Evolutionary conservation across 2,797 vertebrate genomes (phyloP).

Genomic region (Falco columbarius): DNA sequence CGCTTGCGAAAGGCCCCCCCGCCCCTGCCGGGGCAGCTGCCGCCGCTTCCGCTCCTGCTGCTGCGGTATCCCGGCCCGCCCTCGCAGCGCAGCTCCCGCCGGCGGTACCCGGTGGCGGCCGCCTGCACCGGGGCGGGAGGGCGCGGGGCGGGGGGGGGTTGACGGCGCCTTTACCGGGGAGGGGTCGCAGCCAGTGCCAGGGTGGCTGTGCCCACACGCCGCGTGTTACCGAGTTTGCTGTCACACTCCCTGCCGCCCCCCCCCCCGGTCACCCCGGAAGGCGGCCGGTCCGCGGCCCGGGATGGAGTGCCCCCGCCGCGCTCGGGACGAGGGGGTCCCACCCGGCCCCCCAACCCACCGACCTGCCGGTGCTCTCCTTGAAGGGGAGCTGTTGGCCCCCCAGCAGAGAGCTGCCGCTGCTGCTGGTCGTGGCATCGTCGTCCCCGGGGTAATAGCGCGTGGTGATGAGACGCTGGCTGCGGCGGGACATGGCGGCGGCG

Average conservation of each 20-base stretch:
- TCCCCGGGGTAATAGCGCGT: constrained; percentile 71
- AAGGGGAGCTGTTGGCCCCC: constrained; percentile 65
- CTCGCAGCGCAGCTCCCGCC: background rate
- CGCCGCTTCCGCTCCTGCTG: background rate
- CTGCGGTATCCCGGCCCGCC: constrained; percentile 32
- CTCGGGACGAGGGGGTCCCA: no score
- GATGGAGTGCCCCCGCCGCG: background rate
- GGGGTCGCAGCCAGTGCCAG: background rate
- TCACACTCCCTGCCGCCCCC: background rate
- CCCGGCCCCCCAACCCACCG: background rate
- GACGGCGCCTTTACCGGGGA: fast-evolving
- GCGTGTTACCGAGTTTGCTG: background rate
- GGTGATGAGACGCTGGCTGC: constrained; percentile 78
- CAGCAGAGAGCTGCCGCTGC: constrained; percentile 63
- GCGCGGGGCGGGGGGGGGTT: no score
- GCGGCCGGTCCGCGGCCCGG: fast-evolving
- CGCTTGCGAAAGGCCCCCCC: background rate
- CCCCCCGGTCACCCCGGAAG: background rate
- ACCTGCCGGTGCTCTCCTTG: constrained; percentile 74
- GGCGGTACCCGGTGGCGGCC: background rate
- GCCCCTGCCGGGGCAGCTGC: background rate
- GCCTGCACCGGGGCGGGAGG: no score
- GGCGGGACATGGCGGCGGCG: constrained; percentile 73
- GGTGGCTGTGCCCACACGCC: background rate
- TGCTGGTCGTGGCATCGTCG: constrained; percentile 67